Percentiles rank a stretch among this genome's conserved stretches.
Evolutionary conservation across 2,113 vertebrate species (phyloP).

Genomic region (Daboia siamensis): DNA sequence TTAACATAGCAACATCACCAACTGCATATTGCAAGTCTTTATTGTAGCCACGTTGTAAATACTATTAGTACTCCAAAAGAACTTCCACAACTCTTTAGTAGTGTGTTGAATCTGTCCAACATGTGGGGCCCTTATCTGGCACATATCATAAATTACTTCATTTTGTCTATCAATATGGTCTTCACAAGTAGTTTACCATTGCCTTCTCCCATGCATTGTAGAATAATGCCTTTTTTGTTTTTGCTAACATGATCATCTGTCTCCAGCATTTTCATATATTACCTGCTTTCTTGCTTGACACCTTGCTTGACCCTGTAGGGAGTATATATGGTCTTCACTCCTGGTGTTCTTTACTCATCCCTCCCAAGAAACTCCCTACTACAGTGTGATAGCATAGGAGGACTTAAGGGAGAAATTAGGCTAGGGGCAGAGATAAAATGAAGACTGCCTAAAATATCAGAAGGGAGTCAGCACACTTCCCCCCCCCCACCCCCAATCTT

Average conservation of each 20-base stretch:
- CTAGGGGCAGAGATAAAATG: neutral
- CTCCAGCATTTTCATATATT: neutral
- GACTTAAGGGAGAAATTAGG: neutral
- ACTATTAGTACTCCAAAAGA: neutral
- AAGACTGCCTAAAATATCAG: neutral
- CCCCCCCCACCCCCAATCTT: neutral
- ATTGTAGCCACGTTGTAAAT: neutral
- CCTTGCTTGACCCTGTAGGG: neutral
- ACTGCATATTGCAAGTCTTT: neutral
- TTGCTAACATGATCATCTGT: neutral
- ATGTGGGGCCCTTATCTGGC: neutral
- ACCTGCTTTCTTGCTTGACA: too few relatives aligned
- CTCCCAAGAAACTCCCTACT: neutral
- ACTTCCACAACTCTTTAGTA: neutral
- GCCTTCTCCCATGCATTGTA: neutral
- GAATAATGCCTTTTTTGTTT: neutral
- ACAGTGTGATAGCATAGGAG: neutral
- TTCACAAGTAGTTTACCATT: neutral
- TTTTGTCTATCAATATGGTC: neutral
- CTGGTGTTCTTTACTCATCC: neutral
- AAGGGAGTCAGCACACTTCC: neutral
- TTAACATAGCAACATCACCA: neutral
- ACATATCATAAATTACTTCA: neutral
- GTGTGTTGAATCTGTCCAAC: neutral
- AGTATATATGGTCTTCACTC: neutral